These are phyloP conservation scores for Pyrrhosoma nymphula DNA, from an alignment of 2,888 invertebrate species.

Conservation along the genomic window DNA sequence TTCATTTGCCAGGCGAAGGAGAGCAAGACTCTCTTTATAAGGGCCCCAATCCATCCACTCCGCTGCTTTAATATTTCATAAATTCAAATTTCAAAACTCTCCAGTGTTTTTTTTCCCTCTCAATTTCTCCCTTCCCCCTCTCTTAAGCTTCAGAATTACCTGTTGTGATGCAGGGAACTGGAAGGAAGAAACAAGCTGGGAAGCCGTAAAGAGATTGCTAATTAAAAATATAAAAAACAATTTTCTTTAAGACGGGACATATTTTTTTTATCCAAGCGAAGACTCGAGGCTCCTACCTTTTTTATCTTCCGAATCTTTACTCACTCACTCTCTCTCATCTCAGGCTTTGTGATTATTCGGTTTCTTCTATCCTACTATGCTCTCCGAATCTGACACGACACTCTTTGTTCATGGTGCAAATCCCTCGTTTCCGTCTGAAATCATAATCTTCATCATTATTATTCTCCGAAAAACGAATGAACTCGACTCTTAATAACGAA, in stretches of 20 bases:
- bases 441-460: not conserved
- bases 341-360: not conserved
- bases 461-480: not conserved
- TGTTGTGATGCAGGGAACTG: slow-evolving; percentile 9
- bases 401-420: not conserved
- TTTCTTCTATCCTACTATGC: not conserved
- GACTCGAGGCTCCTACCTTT: not conserved
- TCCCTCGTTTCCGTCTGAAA: not conserved
- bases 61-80: slow-evolving; percentile 28
- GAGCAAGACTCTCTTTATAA: not conserved
- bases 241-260: slow-evolving; percentile 39
- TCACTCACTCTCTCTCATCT: not conserved
- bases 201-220: slow-evolving; percentile 33
- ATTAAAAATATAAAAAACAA: slow-evolving; percentile 42
- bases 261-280: not conserved
- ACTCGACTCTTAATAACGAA: not conserved
- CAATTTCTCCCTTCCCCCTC: not conserved
- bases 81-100: slow-evolving; percentile 20
- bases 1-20: not conserved
- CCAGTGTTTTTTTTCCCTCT: not conserved
- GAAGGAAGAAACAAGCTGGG: not conserved
- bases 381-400: not conserved
- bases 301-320: not conserved
- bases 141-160: slow-evolving; percentile 4
- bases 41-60: slow-evolving; percentile 7